Evolutionary conservation across 2,113 vertebrate genomes (phyloP), one percentile per base, ranked within the genome.

Genomic region (Cottus gobio): DNA sequence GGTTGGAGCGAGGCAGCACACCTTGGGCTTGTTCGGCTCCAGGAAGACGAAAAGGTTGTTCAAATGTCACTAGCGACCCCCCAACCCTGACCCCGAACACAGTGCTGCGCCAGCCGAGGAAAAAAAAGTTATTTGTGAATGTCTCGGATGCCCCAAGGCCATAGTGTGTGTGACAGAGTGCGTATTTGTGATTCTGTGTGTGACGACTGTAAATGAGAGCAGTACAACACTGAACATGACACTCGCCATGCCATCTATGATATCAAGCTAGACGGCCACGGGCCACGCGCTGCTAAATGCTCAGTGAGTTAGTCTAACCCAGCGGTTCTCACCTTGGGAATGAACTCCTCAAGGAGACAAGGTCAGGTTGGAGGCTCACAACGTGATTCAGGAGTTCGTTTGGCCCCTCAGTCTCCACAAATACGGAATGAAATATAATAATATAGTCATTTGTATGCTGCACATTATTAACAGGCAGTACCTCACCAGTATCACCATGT

Each of bases 41-140:
- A 65, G 89, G 82, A 86, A 90, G 50, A 80, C 9, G 50, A 74
- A 93, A 92, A 92, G 90, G 92, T 93, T 91, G 87, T 85, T 90
- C 66, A 93, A 92, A 92, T 93, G 90, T 93, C 90, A 92, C 78
- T 44, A 65, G 62, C 74, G 77, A 74, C 56, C 74, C 78, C 44
- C 60, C 79, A 56, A 62, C 76, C 76, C 57, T 36, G 42, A 76
- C 66, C 64, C 65, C 83, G 64, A 89, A 88, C 82, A 64, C 77
- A 54, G 72, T 34, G 62, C 85, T 66, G 58, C 10, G 9, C 65
- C 73, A 83, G 80, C 82, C n/a, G 37, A 86, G 75, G 86, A 73
- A 83, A 24, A 42, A 84, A 20, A 46, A 83, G 62, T 80, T 83
- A 86, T 90, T 85, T 86, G 84, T 82, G 77, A 90, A 90, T 90